Conservation (phyloP, 2,113 vertebrate genomes). For the Trochalopteron elliotii region DNA sequence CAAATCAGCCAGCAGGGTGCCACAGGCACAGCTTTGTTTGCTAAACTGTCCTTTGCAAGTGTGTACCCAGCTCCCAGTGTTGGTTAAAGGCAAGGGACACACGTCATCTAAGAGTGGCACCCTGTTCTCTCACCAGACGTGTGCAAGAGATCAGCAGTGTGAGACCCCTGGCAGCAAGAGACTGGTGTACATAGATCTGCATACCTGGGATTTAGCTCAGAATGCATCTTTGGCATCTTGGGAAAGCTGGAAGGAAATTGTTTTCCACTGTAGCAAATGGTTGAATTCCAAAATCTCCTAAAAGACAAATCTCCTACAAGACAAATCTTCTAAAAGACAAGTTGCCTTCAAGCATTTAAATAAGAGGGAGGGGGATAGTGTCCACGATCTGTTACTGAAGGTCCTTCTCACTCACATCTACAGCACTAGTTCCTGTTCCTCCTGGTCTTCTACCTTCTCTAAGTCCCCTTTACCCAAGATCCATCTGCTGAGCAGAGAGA, state of each 20-base stretch:
- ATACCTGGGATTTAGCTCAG: neutral
- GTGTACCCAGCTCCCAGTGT: neutral
- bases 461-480: neutral
- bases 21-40: neutral
- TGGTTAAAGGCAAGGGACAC: neutral
- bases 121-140: neutral
- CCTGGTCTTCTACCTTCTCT: neutral
- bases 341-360: neutral
- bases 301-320: neutral
- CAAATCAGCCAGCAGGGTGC: neutral
- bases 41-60: neutral
- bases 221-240: constrained; percentile 19
- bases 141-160: neutral
- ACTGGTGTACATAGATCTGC: neutral
- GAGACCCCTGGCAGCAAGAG: neutral
- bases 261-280: neutral
- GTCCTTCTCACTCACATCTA: neutral
- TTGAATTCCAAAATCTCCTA: neutral
- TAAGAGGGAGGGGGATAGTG: neutral
- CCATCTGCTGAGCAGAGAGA: neutral
- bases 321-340: neutral
- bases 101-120: neutral
- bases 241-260: neutral
- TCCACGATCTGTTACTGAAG: neutral
- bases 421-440: neutral